Evolutionary conservation across 2,797 vertebrate genomes (phyloP).

Genomic region (Saxicola maurus): DNA sequence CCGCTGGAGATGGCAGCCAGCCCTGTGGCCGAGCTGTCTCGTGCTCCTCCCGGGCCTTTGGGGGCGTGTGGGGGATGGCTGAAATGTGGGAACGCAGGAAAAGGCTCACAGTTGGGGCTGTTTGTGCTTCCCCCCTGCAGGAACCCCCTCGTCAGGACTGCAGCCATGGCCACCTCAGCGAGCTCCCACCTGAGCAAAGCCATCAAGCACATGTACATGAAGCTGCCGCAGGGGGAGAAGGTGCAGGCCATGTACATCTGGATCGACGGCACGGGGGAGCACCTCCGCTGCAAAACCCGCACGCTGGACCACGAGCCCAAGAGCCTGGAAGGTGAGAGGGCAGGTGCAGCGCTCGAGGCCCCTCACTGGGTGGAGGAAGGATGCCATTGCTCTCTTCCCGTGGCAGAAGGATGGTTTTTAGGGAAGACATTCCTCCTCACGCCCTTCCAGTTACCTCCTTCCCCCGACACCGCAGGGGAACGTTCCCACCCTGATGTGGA

Average conservation of each 20-base stretch:
- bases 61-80: background rate
- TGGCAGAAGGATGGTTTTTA: background rate
- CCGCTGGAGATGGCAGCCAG: background rate
- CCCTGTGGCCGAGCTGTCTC: accelerated
- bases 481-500: background rate
- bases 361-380: background rate
- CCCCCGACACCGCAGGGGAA: background rate
- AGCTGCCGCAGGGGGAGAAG: constrained; percentile 89
- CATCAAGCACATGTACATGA: constrained; percentile 92
- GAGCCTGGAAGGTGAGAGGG: constrained; percentile 84
- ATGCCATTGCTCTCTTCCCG: background rate
- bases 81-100: accelerated
- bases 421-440: background rate
- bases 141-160: background rate
- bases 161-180: constrained; percentile 87
- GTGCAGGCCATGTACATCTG: constrained; percentile 97
- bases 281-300: constrained; percentile 92
- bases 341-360: background rate
- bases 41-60: background rate
- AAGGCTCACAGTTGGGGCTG: background rate
- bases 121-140: background rate
- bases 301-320: constrained; percentile 92
- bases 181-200: constrained; percentile 91
- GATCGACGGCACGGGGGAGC: constrained; percentile 94
- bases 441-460: background rate